phyloP scores from a whole-genome alignment of 2,888 invertebrate species.

The Agrilus cyanescens region DNA sequence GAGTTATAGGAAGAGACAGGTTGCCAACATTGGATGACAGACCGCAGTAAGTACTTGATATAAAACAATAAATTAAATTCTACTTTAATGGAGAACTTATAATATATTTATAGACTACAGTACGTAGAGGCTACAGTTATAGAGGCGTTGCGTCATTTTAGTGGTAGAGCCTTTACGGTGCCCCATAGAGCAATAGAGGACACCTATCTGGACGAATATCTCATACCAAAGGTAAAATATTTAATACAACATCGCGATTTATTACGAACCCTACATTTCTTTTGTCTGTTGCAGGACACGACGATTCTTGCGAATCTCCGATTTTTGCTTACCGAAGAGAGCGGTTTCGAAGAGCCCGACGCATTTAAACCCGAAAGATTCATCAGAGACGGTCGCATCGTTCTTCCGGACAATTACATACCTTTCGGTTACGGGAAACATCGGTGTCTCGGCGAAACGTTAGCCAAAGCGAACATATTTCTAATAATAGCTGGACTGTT shows the following conservation, averaged over 20 bases:
- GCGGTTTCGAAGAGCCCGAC: slow-evolving; percentile 55
- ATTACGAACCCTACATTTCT: background rate
- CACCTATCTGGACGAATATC: slow-evolving; percentile 58
- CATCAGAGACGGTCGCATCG: slow-evolving; percentile 47
- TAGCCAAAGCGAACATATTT: slow-evolving; percentile 70
- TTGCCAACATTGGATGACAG: slow-evolving; percentile 60
- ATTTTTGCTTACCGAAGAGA: slow-evolving; percentile 53
- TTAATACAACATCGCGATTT: slow-evolving; percentile 2
- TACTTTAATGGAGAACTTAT: background rate
- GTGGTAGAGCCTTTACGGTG: slow-evolving; percentile 65
- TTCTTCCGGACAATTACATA: slow-evolving; percentile 51
- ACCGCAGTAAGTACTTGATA: slow-evolving; percentile 42
- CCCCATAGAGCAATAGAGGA: slow-evolving; percentile 68
- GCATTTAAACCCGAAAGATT: slow-evolving; percentile 67
- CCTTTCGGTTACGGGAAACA: slow-evolving; percentile 72
- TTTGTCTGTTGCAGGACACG: slow-evolving; percentile 48
- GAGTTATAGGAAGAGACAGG: slow-evolving; percentile 56
- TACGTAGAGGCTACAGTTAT: slow-evolving; percentile 68
- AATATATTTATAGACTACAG: slow-evolving; percentile 50
- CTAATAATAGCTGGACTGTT: slow-evolving; percentile 60
- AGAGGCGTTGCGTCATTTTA: slow-evolving; percentile 69
- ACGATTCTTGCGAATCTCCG: slow-evolving; percentile 70
- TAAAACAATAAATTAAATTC: background rate
- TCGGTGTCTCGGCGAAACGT: slow-evolving; percentile 70
- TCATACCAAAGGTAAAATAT: slow-evolving; percentile 59